Base-by-base conservation (phyloP, 1,140 invertebrate species). In the Bursaphelenchus mucronatus region DNA sequence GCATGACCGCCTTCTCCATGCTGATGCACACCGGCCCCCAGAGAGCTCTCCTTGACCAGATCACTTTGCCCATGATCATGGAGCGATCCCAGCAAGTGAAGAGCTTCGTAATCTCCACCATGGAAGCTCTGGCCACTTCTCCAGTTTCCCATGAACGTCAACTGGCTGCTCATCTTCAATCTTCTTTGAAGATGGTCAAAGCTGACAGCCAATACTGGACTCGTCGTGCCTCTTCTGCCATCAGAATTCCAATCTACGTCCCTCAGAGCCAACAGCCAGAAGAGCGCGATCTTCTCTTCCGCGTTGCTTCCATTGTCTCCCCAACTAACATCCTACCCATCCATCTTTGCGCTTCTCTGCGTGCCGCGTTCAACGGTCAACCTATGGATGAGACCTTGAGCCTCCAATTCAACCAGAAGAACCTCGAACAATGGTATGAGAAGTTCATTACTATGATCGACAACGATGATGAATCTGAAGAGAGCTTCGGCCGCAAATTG, bases 1-100 rank as follows among this genome's bases (percentile, higher is more conserved):
- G 71, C 19, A 76, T 65, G 55, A 62, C 75, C 49, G 67, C 71
- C 10, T 77, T 73, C 46, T 49, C 61, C 39, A 73, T 75, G 57
- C 50, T 73, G 47, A 72, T 73, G 71, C 67, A 19, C 57, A 67
- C 65, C 2, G 8, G 17, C 41, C 51, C 66, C 40, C 39, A 67
- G 39, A 68, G 46, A 43, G 58, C 64, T 10, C 30, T 66, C 41
- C 13, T 66, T 13, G 64, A 66, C 63, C 64, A 66, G 43, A 21
- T 66, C 49, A 49, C 66, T 15, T 73, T 56, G 41, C 59, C 73
- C 21, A 41, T 74, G 11, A 43, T 44, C 43, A 56, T 61, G 9
- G 71, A 73, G 47, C 68, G 68, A 6, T 63, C 68, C 17, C 49
- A 71, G 40, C 39, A 73, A 30, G 73, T 73, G 30, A 63, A 76